phyloP scores from a whole-genome alignment of 1,140 invertebrate species.

The Aphis craccivora region DNA sequence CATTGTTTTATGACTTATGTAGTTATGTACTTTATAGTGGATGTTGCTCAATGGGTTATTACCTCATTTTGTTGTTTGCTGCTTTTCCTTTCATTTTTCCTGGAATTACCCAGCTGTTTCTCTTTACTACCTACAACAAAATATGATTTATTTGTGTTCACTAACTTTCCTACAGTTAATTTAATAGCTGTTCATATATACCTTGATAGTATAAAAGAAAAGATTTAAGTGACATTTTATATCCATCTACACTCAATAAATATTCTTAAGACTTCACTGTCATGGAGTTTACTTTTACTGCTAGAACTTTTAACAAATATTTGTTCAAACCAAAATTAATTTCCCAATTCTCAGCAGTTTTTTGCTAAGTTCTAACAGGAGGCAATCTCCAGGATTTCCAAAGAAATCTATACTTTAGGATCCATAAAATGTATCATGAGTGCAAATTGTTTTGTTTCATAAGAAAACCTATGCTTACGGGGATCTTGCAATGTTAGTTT shows the following conservation, averaged over 20 bases:
- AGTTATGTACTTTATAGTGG: too few relatives aligned
- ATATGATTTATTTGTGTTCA: too few relatives aligned
- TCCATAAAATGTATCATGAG: background rate
- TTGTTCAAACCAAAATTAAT: background rate
- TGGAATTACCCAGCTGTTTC: too few relatives aligned
- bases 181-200: too few relatives aligned
- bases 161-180: too few relatives aligned
- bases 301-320: background rate
- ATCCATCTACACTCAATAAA: background rate
- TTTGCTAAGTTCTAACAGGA: background rate
- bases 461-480: background rate
- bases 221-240: background rate
- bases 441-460: background rate
- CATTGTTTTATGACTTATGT: too few relatives aligned
- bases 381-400: background rate
- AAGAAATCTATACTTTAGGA: background rate
- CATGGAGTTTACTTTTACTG: background rate
- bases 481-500: background rate
- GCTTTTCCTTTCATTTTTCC: too few relatives aligned
- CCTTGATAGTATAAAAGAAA: too few relatives aligned
- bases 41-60: too few relatives aligned
- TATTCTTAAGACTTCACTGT: background rate
- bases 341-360: background rate
- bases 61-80: too few relatives aligned
- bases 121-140: too few relatives aligned